Evolutionary conservation across 2,888 invertebrate genomes (phyloP), one percentile per base, ranked within the genome.

Genomic region (Iselma pallidipennis): DNA sequence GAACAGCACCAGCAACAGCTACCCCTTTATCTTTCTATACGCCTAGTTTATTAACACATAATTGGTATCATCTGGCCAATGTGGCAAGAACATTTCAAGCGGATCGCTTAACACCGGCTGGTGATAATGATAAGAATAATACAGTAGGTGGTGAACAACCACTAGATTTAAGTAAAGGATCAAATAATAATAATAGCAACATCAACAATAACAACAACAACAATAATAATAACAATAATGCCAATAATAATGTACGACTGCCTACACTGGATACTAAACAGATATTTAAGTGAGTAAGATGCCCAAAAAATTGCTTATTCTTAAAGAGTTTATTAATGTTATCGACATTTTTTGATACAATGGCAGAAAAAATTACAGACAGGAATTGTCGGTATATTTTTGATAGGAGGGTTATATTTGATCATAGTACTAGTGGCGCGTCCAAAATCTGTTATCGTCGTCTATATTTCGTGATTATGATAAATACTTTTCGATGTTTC

Each of bases 121-220:
- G 54, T 49, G 56, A 54, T 58, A 37, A 65, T 59, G 42, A 62
- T 42, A 21, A 42, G 19, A 42, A 42, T 19, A 42, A 10, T 42
- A 42, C 21, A 3, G 21, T 4, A 10, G 19, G 68, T 75, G 84
- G 87, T 67, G 92, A 92, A 78, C 92, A 92, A 82, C 94, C 94
- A 19, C 86, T 94, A 75, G 94, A 94, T 85, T 88, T 94, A 78
- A 94, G 93, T 84, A 93, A 87, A 87, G 85, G 90, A 14, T 53
- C 63, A 51, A 51, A 54, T 21, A 64, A 48, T 79, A 76, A 73
- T 61, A 67, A 63, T 55, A 68, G 68, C 59, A 68, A 65, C 61
- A 65, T 63, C 49, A 71, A 68, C 48, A 65, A 60, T 14, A 33
- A 33, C 79, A 76, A 73, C 62, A 67, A 65, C 55, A 68, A 68